phyloP scores from a whole-genome alignment of 2,888 invertebrate species.

The Caenorhabditis parvicauda region DNA sequence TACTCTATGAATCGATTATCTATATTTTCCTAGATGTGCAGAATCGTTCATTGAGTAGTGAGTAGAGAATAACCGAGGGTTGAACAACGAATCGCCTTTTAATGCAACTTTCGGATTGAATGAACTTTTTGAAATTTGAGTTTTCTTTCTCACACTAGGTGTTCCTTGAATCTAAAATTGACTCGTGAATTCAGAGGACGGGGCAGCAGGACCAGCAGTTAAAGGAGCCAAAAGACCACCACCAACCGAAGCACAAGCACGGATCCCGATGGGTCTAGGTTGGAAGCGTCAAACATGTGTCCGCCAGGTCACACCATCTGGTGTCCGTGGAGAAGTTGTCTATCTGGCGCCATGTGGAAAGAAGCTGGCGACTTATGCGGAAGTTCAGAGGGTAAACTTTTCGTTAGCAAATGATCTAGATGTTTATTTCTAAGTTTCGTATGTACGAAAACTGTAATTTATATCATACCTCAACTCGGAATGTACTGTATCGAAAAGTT shows the following conservation, averaged over 20 bases:
- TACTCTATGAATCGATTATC: no score
- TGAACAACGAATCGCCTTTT: no score
- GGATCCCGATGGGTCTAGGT: slow-evolving; percentile 25
- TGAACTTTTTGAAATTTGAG: no score
- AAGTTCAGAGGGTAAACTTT: slow-evolving; percentile 68
- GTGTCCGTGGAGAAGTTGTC: slow-evolving; percentile 87
- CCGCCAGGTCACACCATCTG: slow-evolving; percentile 66
- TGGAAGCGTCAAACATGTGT: slow-evolving; percentile 55
- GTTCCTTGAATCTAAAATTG: no score
- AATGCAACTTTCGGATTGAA: no score
- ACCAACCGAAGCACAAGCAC: slow-evolving; percentile 5
- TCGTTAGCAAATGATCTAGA: background rate
- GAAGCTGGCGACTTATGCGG: slow-evolving; percentile 70
- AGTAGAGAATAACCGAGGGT: no score
- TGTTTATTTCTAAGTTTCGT: background rate
- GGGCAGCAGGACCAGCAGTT: slow-evolving; percentile 1
- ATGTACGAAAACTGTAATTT: no score
- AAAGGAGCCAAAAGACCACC: background rate
- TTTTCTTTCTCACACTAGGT: no score
- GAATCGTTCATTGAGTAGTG: no score
- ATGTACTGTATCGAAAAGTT: no score
- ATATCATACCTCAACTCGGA: no score
- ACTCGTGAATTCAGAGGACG: background rate
- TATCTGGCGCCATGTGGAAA: slow-evolving; percentile 76
- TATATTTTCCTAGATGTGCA: no score